Base-by-base conservation (phyloP, 2,888 invertebrate species). In the Autographa gamma region DNA sequence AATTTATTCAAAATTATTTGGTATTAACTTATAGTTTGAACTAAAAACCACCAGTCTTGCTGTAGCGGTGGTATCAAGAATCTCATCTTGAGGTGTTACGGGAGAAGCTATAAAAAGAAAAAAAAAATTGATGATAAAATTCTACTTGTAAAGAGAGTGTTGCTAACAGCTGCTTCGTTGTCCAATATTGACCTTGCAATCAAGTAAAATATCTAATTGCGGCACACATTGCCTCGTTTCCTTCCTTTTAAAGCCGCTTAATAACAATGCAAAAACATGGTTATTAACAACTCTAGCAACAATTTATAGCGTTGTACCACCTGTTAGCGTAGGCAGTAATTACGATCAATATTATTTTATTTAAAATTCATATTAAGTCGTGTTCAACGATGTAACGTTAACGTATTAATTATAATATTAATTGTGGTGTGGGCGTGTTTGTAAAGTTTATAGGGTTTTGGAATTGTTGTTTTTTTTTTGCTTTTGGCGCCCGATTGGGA, bases 291-390 rank as follows among this genome's bases (percentile, higher is more conserved):
- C 69, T 71, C 71, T 60, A 67, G 34, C 32, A 54, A 64, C 19
- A 80, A 82, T 83, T 81, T 83, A 81, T 81, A 77, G 71, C 73
- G 77, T 61, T 82, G 80, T 80, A 80, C 80, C 73, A 71, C 71
- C 68, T 77, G 73, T 82, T 69, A 77, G 31, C 83, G 81, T 77
- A 61, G 71, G 60, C 66, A 60, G 83, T 74, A 82, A 81, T 83
- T 80, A 83, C 77, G 68, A 71, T 81, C 75, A 73, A 80, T 81
- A 77, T 71, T 77, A 80, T 74, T 80, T 74, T 77, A 77, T 80
- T 74, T 77, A 77, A 81, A 83, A 83, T 80, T 81, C 77, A 81
- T 81, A 56, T 56, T 56, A 77, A 77, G 69, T 74, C 69, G 72
- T 80, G 69, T 80, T 70, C 74, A 70, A 16, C 48, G 67, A 63